Percentiles rank a stretch among this genome's conserved stretches.
These are phyloP conservation scores for Sialis lutaria DNA, from an alignment of 2,888 invertebrate genomes.

Conservation along the genomic window DNA sequence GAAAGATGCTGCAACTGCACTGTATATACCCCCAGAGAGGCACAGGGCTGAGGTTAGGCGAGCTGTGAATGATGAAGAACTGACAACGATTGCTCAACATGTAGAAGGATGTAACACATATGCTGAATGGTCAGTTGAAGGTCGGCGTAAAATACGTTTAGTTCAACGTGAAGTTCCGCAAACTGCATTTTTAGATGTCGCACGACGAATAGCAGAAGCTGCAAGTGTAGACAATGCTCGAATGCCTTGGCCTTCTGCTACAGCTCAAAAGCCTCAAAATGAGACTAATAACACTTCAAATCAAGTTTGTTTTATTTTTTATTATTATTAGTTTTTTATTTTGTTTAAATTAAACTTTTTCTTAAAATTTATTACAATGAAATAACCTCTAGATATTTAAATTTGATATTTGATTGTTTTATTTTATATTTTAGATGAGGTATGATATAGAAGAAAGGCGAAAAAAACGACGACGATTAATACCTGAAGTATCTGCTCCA, in stretches of 20 bases:
- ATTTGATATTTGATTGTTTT: not conserved
- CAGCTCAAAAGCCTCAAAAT: constrained; percentile 24
- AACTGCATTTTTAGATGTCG: constrained; percentile 67
- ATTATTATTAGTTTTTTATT: not conserved
- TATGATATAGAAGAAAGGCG: constrained; percentile 2
- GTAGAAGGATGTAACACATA: constrained; percentile 48
- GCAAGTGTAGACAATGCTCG: constrained; percentile 45
- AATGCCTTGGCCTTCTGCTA: constrained; percentile 30
- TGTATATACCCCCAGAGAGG: constrained; percentile 78
- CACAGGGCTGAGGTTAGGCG: constrained; percentile 84
- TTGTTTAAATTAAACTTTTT: not conserved
- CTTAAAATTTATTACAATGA: not conserved
- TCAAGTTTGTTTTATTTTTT: not conserved
- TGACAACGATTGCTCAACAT: constrained; percentile 75
- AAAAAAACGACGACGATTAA: constrained; percentile 4
- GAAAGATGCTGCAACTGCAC: constrained; percentile 61
- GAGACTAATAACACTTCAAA: not conserved
- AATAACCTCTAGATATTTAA: not conserved
- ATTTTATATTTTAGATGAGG: constrained; percentile 1
- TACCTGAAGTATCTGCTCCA: not conserved
- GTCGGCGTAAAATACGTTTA: constrained; percentile 64
- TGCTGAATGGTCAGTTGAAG: constrained; percentile 71
- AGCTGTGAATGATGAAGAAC: constrained; percentile 80
- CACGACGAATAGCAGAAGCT: constrained; percentile 57
- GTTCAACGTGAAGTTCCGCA: constrained; percentile 72